A percentile compares a stretch with the other conserved stretches of the same genome.
Evolutionary conservation across 2,888 invertebrate genomes (phyloP).

Genomic region (Dynastes maya): DNA sequence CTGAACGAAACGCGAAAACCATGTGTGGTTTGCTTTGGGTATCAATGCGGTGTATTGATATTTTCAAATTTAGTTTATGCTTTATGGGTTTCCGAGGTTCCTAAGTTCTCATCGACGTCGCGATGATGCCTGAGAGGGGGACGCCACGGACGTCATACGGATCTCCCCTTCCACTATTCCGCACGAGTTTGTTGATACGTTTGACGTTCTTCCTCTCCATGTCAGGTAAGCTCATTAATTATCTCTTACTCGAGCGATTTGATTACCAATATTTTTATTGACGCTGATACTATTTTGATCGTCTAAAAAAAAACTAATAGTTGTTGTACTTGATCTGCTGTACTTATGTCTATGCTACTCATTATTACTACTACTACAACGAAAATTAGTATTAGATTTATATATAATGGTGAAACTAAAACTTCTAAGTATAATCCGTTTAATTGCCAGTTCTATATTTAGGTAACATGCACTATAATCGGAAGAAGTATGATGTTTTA

Average conservation of each 20-base stretch:
- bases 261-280: not conserved
- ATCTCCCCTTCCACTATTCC: constrained; percentile 31
- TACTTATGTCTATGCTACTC: too few species aligned
- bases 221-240: constrained; percentile 5
- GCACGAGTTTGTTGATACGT: constrained; percentile 10
- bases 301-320: too few species aligned
- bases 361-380: too few species aligned
- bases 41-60: constrained; percentile 42
- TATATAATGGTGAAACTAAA: too few species aligned
- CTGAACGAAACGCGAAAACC: constrained; percentile 15
- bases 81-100: constrained; percentile 54
- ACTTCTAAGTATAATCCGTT: too few species aligned
- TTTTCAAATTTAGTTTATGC: constrained; percentile 51
- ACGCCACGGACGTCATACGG: constrained; percentile 50
- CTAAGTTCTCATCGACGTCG: constrained; percentile 53
- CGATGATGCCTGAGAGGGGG: constrained; percentile 48
- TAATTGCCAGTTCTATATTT: too few species aligned
- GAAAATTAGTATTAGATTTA: too few species aligned
- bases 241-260: constrained; percentile 14
- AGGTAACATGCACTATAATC: too few species aligned
- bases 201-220: constrained; percentile 28
- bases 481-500: too few species aligned
- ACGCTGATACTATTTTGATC: not conserved
- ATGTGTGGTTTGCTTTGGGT: constrained; percentile 36
- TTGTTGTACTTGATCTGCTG: too few species aligned